Evolutionary conservation across 2,797 vertebrate genomes (phyloP).

Genomic region (Liasis olivaceus): DNA sequence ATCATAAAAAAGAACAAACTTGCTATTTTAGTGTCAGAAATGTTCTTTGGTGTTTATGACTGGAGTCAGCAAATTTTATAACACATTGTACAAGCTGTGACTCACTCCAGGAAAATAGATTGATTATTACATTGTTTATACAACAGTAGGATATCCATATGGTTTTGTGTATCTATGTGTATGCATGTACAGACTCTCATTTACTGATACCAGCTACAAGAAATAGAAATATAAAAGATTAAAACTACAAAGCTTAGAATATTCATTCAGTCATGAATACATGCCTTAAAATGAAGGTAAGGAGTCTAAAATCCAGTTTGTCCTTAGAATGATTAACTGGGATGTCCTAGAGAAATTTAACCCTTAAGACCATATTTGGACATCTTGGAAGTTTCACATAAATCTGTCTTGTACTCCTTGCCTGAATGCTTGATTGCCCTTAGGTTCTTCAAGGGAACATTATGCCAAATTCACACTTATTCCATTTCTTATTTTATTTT

Average conservation of each 20-base stretch:
- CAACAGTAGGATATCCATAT: slow-evolving; percentile 18
- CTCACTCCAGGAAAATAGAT: slow-evolving; percentile 19
- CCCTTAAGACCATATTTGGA: background rate
- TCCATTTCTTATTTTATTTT: background rate
- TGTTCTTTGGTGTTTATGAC: background rate
- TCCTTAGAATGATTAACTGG: background rate
- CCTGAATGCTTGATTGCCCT: background rate
- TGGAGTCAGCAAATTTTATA: slow-evolving; percentile 16
- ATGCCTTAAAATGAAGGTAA: background rate
- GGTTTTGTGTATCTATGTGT: background rate
- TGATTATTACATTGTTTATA: slow-evolving; percentile 31
- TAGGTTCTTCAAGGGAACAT: background rate
- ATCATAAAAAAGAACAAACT: background rate
- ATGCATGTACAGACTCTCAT: background rate
- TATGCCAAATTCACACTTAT: background rate
- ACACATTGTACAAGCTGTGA: slow-evolving; percentile 15
- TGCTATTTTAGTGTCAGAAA: background rate
- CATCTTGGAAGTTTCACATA: background rate
- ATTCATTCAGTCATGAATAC: background rate
- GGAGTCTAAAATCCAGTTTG: background rate
- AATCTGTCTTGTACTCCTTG: background rate
- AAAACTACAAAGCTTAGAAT: background rate
- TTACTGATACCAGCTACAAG: background rate
- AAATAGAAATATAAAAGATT: background rate
- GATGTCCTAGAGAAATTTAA: background rate